Base-by-base conservation (phyloP, 2,113 vertebrate species). In the Taxidea taxus region DNA sequence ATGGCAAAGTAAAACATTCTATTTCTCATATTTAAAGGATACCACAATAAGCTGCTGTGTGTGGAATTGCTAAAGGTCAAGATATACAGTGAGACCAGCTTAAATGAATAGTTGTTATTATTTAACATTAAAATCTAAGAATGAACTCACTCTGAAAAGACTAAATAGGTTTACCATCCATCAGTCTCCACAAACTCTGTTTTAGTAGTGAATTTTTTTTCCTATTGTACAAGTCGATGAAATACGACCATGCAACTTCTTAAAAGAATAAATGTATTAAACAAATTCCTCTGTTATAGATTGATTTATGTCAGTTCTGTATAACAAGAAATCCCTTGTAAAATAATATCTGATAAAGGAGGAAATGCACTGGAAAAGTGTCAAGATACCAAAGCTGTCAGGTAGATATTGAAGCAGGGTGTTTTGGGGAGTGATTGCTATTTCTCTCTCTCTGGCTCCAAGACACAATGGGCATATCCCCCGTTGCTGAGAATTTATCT, bases 11-110 rank as follows among this genome's bases (percentile, higher is more conserved):
- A 85, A 98, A 96, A 94, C 95, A 86, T 97, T 98, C 98, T 98
- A 97, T 98, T 99, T 98, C 97, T 95, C 95, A 96, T 99, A 99
- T 99, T 99, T 99, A 99, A 99, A 98, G 98, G 98, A 98, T 98
- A 96, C 93, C 97, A 98, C 98, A 98, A 98, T 99, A 99, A 98
- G 98, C 98, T 99, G 98, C 99, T 98, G 97, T 97, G 97, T 98
- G 98, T 98, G 98, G 97, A 98, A 97, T 98, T 98, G 98, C 98
- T 99, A 98, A 98, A 97, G 98, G 97, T 98, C 98, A 98, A 96
- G 97, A 96, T 99, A 98, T 98, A 98, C 97, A 93, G 94, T 0
- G 4, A 98, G 94, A 87, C 98, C 98, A 98, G 98, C 99, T 99
- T 99, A 98, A 97, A 97, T 95, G 98, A 98, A 98, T 98, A 98